Evolutionary conservation across 2,888 invertebrate species (phyloP), one percentile per base, ranked within the genome.

Genomic region (Machimus rusticus): DNA sequence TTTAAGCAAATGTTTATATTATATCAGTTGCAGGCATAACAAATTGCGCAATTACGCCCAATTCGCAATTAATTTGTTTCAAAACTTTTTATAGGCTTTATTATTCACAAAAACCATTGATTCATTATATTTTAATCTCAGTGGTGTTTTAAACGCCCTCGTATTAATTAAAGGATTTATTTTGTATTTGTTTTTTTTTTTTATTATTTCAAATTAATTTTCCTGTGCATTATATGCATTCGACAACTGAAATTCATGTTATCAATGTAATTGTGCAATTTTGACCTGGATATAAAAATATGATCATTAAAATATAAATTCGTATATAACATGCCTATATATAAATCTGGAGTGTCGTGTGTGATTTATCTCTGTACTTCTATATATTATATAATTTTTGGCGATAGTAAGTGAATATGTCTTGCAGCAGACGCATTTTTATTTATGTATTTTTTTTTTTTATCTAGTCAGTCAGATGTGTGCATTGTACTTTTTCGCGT

Each of bases 391-490:
- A 79, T 79, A 46, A 19, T 66, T 28, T 39, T 66, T 76, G 76
- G 14, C 28, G 66, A 51, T 82, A 82, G 82, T 82, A 16, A 34
- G 66, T 82, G 57, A 82, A 19, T 51, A 51, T 82, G 82, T 66
- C 57, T 82, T 82, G 82, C 55, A 34, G 31, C 23, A 81, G 46
- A 23, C 55, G 81, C 31, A 81, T 55, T 76, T 34, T 51, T 19
- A 19, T 82, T 82, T 82, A 31, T 55, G 14, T 19, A 19, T 55
- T 19, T 66, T 19, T 66, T 57, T 66, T 19, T 66, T 66, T 66
- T 66, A 66, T 66, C 51, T 81, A 82, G 82, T 82, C 82, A 82
- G 14, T 82, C 57, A 66, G 39, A 66, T 85, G 85, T 86, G 86
- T 77, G 86, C 76, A 51, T 86, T 86, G 46, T 55, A 77, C 43